Evolutionary conservation across 2,888 invertebrate species (phyloP).

Genomic region (Athrips mouffetella): DNA sequence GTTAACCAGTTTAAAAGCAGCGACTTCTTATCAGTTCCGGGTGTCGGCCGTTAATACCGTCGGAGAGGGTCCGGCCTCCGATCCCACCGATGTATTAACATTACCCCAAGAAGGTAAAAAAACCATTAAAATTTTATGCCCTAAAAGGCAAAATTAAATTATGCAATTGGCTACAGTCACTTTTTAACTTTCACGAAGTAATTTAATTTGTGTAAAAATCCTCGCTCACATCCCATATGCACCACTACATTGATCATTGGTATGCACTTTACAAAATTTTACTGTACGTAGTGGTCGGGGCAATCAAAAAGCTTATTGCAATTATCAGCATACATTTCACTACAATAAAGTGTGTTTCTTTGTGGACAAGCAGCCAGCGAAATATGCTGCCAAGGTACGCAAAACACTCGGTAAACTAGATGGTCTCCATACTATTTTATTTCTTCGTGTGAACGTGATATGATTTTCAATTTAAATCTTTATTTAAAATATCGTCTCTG

Average conservation of each 20-base stretch:
- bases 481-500: constrained; percentile 14
- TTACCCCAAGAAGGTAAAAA: constrained; percentile 96
- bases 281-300: constrained; percentile 15
- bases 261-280: constrained; percentile 18
- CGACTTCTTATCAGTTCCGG: constrained; percentile 96
- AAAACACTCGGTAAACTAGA: constrained; percentile 32
- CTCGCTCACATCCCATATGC: constrained; percentile 8
- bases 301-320: constrained; percentile 13
- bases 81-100: constrained; percentile 92
- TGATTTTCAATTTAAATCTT: constrained; percentile 19
- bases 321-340: constrained; percentile 20
- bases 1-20: constrained; percentile 92
- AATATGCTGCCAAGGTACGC: constrained; percentile 79
- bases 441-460: constrained; percentile 28
- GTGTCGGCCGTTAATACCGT: constrained; percentile 98
- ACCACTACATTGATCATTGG: constrained; percentile 19
- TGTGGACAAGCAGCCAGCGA: constrained; percentile 75
- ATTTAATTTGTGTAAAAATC: background rate
- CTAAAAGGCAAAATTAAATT: too few species aligned
- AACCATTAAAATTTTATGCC: too few species aligned
- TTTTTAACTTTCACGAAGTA: constrained; percentile 3
- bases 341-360: constrained; percentile 58
- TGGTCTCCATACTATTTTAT: constrained; percentile 26
- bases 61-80: constrained; percentile 95
- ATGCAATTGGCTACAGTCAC: background rate